These are phyloP conservation scores for Gisinianus flammeolus DNA, from an alignment of 2,888 invertebrate genomes.

Conservation along the genomic window DNA sequence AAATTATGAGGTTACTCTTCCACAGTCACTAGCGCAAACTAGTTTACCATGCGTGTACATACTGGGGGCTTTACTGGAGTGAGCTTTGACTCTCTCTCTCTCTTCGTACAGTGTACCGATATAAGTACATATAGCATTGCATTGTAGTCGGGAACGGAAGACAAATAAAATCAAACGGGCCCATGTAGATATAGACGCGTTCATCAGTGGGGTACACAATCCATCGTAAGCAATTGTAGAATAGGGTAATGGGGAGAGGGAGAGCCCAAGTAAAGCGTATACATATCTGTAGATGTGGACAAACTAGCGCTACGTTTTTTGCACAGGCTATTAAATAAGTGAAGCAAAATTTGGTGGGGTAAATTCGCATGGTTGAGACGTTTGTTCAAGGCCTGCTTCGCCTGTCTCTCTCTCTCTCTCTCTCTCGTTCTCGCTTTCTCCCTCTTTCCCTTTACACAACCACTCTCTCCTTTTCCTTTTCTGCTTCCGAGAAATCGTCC, in stretches of 20 bases:
- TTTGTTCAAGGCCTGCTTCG: neutral
- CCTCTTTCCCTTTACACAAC: neutral
- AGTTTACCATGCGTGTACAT: neutral
- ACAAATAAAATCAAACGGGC: neutral
- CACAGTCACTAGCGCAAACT: neutral
- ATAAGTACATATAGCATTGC: neutral
- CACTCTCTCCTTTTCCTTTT: conserved; percentile 1
- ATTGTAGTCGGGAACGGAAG: neutral
- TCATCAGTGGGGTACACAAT: too few relatives aligned
- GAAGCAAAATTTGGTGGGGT: conserved; percentile 8
- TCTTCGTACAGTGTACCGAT: neutral
- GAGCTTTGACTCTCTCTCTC: too few relatives aligned
- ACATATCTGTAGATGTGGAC: too few relatives aligned
- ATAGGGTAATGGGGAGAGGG: neutral
- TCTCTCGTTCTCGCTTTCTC: neutral
- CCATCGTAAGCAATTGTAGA: too few relatives aligned
- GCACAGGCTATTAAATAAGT: conserved; percentile 5
- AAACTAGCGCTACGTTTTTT: neutral
- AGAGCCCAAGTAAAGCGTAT: neutral
- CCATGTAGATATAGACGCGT: too few relatives aligned
- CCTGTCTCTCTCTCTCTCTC: too few relatives aligned
- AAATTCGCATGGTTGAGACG: conserved; percentile 21
- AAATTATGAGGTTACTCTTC: conserved; percentile 24
- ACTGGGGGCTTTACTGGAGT: too few relatives aligned
- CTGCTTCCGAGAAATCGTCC: neutral